A percentile compares a stretch with the other conserved stretches of the same genome.
Evolutionary conservation across 2,113 vertebrate species (phyloP).

Genomic region (Cyprinus carpio): DNA sequence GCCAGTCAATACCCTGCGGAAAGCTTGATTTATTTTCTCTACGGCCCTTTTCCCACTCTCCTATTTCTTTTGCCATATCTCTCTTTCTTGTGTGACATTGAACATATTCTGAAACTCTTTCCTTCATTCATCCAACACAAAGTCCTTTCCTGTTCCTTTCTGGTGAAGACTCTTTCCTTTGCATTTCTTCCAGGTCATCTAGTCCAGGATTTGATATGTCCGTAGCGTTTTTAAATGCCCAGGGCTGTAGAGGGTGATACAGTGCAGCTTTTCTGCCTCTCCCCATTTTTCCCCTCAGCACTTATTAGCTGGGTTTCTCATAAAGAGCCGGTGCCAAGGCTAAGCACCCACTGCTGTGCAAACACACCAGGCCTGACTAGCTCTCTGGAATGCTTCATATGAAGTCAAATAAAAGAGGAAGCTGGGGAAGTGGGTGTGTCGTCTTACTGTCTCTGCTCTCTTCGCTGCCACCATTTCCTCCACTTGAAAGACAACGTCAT

Average conservation of each 20-base stretch:
- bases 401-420: constrained; percentile 75
- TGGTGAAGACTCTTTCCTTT: constrained; percentile 10
- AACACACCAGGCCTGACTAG: constrained; percentile 78
- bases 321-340: constrained; percentile 70
- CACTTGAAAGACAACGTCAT: constrained; percentile 67
- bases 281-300: constrained; percentile 67
- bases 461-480: constrained; percentile 73
- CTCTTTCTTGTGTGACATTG: background rate
- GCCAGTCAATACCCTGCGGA: constrained; percentile 72
- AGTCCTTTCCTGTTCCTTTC: background rate
- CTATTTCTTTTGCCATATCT: constrained; percentile 37
- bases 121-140: background rate
- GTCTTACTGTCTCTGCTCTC: constrained; percentile 66
- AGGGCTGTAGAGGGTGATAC: constrained; percentile 70
- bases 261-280: constrained; percentile 69
- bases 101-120: constrained; percentile 42
- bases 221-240: constrained; percentile 69
- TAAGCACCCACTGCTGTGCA: constrained; percentile 75
- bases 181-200: constrained; percentile 57
- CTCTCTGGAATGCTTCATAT: constrained; percentile 79
- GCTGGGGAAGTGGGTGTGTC: constrained; percentile 72
- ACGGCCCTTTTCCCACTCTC: constrained; percentile 64
- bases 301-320: constrained; percentile 78
- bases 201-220: constrained; percentile 56
- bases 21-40: constrained; percentile 77